Percentiles rank a stretch among this genome's conserved stretches.
Conservation (phyloP, 2,888 invertebrate genomes). For the Chrysina gloriosa region DNA sequence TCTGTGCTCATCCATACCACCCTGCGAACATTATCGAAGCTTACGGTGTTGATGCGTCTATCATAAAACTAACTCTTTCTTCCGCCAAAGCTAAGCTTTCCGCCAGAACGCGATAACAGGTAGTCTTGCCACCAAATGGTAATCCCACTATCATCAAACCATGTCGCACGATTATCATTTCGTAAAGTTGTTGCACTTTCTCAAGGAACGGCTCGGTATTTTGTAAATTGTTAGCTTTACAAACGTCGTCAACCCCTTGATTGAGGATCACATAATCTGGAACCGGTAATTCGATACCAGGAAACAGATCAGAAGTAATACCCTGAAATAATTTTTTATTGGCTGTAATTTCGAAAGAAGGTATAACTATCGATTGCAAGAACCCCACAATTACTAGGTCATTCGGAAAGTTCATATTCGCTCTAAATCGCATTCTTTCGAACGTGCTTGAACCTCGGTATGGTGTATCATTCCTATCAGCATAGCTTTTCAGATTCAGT, state of each 20-base stretch:
- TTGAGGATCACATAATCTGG: constrained; percentile 84
- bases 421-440: too few species aligned
- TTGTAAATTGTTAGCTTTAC: constrained; percentile 81
- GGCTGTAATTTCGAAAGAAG: background rate
- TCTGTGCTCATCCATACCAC: constrained; percentile 78
- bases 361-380: too few species aligned
- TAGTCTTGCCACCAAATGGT: constrained; percentile 94
- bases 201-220: constrained; percentile 87
- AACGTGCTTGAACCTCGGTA: too few species aligned
- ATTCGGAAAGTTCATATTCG: too few species aligned
- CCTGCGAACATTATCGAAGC: constrained; percentile 63
- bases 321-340: constrained; percentile 70
- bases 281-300: constrained; percentile 81
- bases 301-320: constrained; percentile 94
- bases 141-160: constrained; percentile 94
- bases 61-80: constrained; percentile 75
- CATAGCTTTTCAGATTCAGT: too few species aligned
- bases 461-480: too few species aligned
- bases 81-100: constrained; percentile 81
- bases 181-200: constrained; percentile 90
- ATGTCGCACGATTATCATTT: constrained; percentile 95
- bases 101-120: constrained; percentile 85
- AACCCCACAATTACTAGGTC: too few species aligned
- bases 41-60: too few species aligned
- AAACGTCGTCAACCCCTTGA: constrained; percentile 73